Base-by-base conservation (phyloP, 2,113 vertebrate species). In the Nibea coibor region DNA sequence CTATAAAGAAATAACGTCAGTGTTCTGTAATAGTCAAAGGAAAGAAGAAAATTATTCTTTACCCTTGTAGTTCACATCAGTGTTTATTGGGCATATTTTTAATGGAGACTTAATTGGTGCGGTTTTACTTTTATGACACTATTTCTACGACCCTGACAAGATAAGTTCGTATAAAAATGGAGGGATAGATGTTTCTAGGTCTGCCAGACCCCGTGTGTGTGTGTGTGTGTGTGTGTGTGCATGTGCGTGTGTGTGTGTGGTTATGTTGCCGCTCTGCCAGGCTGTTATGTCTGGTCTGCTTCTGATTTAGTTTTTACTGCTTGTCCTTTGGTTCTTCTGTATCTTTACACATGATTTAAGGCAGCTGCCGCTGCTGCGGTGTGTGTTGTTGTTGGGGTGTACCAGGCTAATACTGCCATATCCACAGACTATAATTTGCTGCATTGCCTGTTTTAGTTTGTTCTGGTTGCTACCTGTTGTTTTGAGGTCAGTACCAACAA, bases 101-200 rank as follows among this genome's bases (percentile, higher is more conserved):
- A 66, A 81, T 74, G 78, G 45, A 66, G 58, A 48, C 31, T 58
- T 77, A 66, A 84, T 78, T 28, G 20, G 28, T 80, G 58, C 43
- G 47, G 14, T 70, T 12, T 5, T 1, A 48, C 3, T 66, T 78
- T 76, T 62, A 76, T 75, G 74, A 22, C 10, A 3, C 45, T 39
- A 17, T 73, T 78, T 75, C 53, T 62, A 19, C 11, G 6, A 51
- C 56, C 59, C 28, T 87, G 28, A 70, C 47, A 64, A 58, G 63
- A 58, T 70, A 70, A 50, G 9, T 19, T 50, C 59, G 28, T 71
- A 54, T 64, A 28, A 65, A 81, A 53, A 66, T 53, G 26, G 10
- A 74, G 53, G 57, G n/a, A 56, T 67, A 22, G 17, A 66, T 63
- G 39, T n/a, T 45, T 82, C 39, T 63, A 4, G 7, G 6, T 63